Conservation (phyloP, 2,113 vertebrate genomes). For the Pomatostomus ruficeps region DNA sequence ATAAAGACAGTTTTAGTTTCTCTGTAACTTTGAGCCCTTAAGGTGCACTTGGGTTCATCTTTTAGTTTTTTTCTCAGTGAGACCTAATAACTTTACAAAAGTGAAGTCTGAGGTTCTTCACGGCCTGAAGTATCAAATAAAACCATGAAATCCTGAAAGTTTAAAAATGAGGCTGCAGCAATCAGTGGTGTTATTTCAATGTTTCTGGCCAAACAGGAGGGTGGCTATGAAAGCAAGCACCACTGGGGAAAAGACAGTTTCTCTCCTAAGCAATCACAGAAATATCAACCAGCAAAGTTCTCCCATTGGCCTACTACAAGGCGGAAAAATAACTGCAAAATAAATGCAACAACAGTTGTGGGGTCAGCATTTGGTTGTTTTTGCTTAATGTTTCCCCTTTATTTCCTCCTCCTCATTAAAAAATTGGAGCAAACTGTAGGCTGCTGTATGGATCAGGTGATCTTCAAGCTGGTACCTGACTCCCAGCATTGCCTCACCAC, state of each 20-base stretch:
- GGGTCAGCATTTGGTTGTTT: not conserved
- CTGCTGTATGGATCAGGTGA: not conserved
- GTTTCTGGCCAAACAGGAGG: not conserved
- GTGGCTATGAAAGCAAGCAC: not conserved
- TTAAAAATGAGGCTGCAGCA: not conserved
- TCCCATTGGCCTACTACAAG: not conserved
- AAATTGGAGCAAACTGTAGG: not conserved
- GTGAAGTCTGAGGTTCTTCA: not conserved
- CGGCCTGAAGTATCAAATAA: not conserved
- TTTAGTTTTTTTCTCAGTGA: not conserved
- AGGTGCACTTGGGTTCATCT: not conserved
- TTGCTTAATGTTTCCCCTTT: not conserved
- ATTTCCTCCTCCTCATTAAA: not conserved
- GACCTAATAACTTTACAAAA: not conserved
- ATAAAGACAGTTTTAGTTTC: not conserved
- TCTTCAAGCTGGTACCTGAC: slow-evolving; percentile 1
- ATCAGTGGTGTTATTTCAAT: not conserved
- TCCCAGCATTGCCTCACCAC: not conserved
- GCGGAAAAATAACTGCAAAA: not conserved
- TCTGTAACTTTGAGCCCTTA: not conserved
- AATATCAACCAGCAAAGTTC: not conserved
- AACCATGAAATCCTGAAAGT: not conserved
- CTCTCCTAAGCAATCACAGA: not conserved
- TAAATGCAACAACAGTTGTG: not conserved
- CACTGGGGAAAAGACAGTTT: not conserved